Evolutionary conservation across 2,888 invertebrate species (phyloP).

Genomic region (Cephus pulcher): DNA sequence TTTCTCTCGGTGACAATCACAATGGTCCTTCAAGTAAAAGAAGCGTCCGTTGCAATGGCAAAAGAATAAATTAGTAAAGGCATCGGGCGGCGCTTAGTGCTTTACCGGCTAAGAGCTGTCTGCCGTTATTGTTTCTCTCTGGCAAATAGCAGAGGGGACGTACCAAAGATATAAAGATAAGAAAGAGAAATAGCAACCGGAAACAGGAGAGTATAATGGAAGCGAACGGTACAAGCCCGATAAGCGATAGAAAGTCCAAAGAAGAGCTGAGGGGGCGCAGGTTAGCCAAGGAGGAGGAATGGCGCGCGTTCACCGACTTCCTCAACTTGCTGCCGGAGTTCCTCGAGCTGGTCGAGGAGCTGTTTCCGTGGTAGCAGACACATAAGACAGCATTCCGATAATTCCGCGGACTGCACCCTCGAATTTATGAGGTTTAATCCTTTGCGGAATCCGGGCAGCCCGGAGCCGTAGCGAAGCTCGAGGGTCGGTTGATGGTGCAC

Average conservation of each 20-base stretch:
- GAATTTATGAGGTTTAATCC: constrained; percentile 56
- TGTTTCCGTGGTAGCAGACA: neutral
- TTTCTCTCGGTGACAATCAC: neutral
- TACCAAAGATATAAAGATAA: neutral
- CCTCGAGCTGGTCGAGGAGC: neutral
- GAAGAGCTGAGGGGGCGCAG: neutral
- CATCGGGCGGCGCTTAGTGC: neutral
- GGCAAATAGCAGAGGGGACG: neutral
- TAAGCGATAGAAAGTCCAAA: neutral
- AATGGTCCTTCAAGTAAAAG: neutral
- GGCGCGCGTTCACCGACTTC: neutral
- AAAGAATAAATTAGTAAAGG: neutral
- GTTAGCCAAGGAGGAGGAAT: neutral
- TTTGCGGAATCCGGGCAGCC: constrained; percentile 39
- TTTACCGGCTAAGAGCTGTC: neutral
- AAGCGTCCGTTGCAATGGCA: neutral
- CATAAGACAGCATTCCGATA: constrained; percentile 38
- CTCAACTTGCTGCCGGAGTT: neutral
- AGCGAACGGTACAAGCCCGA: neutral
- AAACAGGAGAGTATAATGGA: neutral
- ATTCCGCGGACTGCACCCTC: constrained; percentile 42
- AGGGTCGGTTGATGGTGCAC: neutral
- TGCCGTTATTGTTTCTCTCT: neutral
- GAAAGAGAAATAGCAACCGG: neutral
- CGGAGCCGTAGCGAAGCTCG: neutral